Evolutionary conservation across 1,140 invertebrate species (phyloP).

Genomic region (Drosophila mojavensis): DNA sequence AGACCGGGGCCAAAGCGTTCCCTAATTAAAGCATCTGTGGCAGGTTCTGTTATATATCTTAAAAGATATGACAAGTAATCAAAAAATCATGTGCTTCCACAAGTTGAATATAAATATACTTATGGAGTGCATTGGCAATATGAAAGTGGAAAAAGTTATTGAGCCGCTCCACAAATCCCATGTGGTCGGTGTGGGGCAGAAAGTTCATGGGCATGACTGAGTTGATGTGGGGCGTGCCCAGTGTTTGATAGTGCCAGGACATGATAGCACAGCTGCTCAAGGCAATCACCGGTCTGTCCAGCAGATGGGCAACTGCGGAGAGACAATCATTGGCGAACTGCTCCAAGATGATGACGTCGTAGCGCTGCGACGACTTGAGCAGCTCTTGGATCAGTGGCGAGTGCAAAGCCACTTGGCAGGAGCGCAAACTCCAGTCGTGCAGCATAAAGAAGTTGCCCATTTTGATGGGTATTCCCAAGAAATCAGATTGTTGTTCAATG

Average conservation of each 20-base stretch:
- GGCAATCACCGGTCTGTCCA: conserved; percentile 86
- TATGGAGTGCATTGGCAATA: conserved; percentile 83
- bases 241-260: conserved; percentile 86
- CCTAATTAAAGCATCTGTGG: conserved; percentile 85
- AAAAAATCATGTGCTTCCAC: background rate
- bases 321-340: conserved; percentile 88
- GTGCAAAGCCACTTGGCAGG: conserved; percentile 85
- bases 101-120: conserved; percentile 49
- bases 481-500: conserved; percentile 43
- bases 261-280: conserved; percentile 86
- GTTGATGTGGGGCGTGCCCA: conserved; percentile 86
- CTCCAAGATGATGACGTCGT: conserved; percentile 87
- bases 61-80: conserved; percentile 46
- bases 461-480: conserved; percentile 53
- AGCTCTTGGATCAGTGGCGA: conserved; percentile 72
- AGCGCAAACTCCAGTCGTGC: conserved; percentile 71
- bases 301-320: conserved; percentile 85
- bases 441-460: conserved; percentile 65
- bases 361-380: conserved; percentile 84
- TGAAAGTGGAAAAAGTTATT: conserved; percentile 84
- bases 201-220: conserved; percentile 86
- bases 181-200: conserved; percentile 84
- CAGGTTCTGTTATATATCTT: conserved; percentile 84
- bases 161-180: conserved; percentile 86
- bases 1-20: conserved; percentile 86